Conservation (phyloP, 2,888 invertebrate species). For the Sphaerophoria taeniata region DNA sequence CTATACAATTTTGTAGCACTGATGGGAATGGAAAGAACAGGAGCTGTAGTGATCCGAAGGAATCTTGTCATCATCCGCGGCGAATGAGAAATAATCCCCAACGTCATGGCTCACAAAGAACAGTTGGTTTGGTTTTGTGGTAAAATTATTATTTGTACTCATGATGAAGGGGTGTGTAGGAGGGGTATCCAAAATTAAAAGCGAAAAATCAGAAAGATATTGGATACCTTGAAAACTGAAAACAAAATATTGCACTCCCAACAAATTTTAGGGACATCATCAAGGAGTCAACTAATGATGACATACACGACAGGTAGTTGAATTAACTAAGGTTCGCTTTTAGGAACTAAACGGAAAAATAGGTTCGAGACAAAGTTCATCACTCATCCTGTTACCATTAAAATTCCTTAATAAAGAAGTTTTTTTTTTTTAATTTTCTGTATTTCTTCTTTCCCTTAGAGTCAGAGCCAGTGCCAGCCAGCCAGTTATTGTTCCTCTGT, state of each 20-base stretch:
- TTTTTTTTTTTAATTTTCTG: slow-evolving; percentile 67
- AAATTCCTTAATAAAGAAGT: slow-evolving; percentile 53
- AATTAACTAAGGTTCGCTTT: too few species aligned
- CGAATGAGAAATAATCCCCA: slow-evolving; percentile 20
- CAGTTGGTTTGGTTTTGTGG: slow-evolving; percentile 10
- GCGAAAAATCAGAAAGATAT: slow-evolving; percentile 55
- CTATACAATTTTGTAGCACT: background rate
- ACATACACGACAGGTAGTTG: too few species aligned
- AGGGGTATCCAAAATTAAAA: slow-evolving; percentile 53
- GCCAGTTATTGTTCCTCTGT: slow-evolving; percentile 15
- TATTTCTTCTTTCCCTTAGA: slow-evolving; percentile 40
- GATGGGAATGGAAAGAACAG: slow-evolving; percentile 31
- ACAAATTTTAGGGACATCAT: too few species aligned
- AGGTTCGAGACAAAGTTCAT: background rate
- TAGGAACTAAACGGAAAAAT: too few species aligned
- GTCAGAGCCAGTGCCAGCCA: background rate
- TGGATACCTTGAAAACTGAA: too few species aligned
- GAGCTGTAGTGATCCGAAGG: slow-evolving; percentile 38
- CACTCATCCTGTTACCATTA: background rate
- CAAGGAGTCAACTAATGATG: too few species aligned
- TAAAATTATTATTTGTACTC: background rate
- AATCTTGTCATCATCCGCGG: slow-evolving; percentile 47
- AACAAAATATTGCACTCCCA: too few species aligned
- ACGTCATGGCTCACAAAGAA: slow-evolving; percentile 40
- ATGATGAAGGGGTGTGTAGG: background rate